These are phyloP conservation scores for Gymnarchus niloticus DNA, from an alignment of 2,113 vertebrate species.

Conservation along the genomic window DNA sequence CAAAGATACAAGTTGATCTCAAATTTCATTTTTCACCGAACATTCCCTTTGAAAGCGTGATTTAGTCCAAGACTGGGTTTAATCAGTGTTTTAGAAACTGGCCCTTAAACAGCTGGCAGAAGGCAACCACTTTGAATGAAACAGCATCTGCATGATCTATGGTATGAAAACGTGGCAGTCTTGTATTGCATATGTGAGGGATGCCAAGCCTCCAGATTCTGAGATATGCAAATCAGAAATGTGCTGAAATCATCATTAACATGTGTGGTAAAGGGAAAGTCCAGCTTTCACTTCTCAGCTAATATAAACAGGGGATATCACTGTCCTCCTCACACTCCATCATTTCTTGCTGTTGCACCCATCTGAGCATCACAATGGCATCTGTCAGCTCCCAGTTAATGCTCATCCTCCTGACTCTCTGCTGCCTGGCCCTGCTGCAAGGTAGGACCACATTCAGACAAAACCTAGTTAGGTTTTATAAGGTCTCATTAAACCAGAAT, in stretches of 20 bases:
- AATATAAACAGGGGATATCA: not conserved
- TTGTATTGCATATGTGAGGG: not conserved
- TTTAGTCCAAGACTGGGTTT: no score
- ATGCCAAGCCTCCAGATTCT: not conserved
- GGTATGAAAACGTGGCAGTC: not conserved
- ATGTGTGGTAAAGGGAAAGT: not conserved
- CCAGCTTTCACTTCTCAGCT: not conserved
- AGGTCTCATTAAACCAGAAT: no score
- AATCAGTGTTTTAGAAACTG: no score
- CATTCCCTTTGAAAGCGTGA: no score
- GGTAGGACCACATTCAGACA: not conserved
- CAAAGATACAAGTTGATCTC: no score
- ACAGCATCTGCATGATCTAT: not conserved
- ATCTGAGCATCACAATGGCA: not conserved
- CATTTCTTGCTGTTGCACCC: not conserved
- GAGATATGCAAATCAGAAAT: not conserved
- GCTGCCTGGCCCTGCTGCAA: not conserved
- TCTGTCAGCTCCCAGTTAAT: not conserved
- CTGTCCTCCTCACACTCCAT: not conserved
- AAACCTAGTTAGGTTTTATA: no score
- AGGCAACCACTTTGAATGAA: not conserved
- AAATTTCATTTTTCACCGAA: no score
- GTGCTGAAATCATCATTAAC: not conserved
- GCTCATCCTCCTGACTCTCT: not conserved
- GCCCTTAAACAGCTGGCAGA: not conserved